Evolutionary conservation across 2,113 vertebrate genomes (phyloP), one percentile per base, ranked within the genome.

Genomic region (Paradisaea rubra): DNA sequence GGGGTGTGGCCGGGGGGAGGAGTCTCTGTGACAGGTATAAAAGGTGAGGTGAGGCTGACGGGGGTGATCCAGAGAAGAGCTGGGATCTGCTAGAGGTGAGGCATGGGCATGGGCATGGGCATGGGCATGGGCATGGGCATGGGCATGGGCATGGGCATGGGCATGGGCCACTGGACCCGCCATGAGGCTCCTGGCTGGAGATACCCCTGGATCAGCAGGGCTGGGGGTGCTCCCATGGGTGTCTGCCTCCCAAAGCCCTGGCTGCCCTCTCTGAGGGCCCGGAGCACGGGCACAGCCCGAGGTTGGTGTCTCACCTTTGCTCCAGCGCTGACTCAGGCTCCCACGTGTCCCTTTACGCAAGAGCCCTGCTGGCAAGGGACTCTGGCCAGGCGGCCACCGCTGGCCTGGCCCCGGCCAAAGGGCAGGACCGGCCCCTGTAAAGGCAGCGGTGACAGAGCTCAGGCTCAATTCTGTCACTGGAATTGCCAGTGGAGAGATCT

Each of bases 231-330:
- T 41, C 13, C 13, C 4, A 0, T 2, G 35, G 52, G 17, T 30
- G 9, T 39, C 18, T 10, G 28, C 0, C 10, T 35, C 52, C 63
- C 45, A 6, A 3, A 47, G 7, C 4, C 21, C 10, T 1, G 1
- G 1, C 0, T 21, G 31, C 2, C 28, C 14, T 15, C 33, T 7
- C 13, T 0, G 0, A 14, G 42, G 18, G 33, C 15, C 13, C 0
- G 0, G 52, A 33, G 28, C 1, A 3, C 9, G 3, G 49, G 52
- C 3, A 7, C 59, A 25, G 47, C 73, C n/a, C 45, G 0, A 4
- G 7, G 25, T 9, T 28, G 10, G 4, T 15, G 31, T 10, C 54
- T 89, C 81, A 86, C 96, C 93, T 95, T 94, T 93, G 93, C 89
- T 33, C 95, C n/a, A 7, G 56, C 5, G 7, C 73, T 94, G 93